Evolutionary conservation across 1,140 invertebrate genomes (phyloP).

Genomic region (Stenopsyche tienmushanensis): DNA sequence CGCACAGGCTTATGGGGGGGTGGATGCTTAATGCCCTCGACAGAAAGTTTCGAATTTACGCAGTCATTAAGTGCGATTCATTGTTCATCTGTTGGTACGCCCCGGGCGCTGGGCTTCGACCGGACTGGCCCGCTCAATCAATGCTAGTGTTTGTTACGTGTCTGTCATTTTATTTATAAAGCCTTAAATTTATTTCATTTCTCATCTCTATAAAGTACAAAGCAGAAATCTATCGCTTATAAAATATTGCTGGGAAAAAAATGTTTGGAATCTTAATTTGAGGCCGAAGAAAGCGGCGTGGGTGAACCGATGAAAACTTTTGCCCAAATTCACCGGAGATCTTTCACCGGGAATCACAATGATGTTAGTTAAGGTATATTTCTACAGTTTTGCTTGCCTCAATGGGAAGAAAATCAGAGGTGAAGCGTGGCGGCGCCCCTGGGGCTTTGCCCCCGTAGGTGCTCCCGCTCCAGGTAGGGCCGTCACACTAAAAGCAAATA

Average conservation of each 20-base stretch:
- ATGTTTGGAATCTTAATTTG: too few species aligned
- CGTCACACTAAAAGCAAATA: conserved; percentile 7
- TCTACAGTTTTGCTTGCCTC: not conserved
- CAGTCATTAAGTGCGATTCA: conserved; percentile 23
- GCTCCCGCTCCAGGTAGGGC: conserved; percentile 2
- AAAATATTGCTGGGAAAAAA: too few species aligned
- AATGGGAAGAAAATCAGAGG: not conserved
- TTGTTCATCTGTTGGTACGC: conserved; percentile 12
- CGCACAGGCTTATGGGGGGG: not conserved
- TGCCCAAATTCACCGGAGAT: not conserved
- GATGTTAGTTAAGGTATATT: conserved; percentile 2
- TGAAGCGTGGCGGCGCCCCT: not conserved
- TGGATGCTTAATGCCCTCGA: conserved; percentile 1
- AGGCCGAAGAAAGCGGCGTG: too few species aligned
- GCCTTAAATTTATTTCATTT: too few species aligned
- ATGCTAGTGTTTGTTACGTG: not conserved
- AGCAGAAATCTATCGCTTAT: too few species aligned
- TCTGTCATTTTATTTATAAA: too few species aligned
- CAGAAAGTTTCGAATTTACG: conserved; percentile 26
- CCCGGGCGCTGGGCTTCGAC: not conserved
- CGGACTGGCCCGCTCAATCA: not conserved
- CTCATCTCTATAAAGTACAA: too few species aligned
- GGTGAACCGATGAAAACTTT: too few species aligned
- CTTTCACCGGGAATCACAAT: not conserved
- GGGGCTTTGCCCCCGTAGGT: not conserved